Evolutionary conservation across 1,140 invertebrate species (phyloP).

Genomic region (Lepidurus apus): DNA sequence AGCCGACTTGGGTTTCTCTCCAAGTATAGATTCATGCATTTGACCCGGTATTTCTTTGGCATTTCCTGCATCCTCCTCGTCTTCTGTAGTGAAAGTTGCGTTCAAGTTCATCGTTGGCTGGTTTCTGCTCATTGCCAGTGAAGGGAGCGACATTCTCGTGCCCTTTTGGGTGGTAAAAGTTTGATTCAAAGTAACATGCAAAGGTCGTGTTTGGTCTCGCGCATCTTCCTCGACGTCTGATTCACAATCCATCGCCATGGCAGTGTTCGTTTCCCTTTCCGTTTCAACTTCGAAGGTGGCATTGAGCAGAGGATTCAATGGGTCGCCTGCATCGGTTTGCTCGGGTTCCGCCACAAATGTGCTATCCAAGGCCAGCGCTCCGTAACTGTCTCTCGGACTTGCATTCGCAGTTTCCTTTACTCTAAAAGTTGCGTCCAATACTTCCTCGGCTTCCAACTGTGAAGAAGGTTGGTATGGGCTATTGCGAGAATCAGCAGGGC

Average conservation of each 20-base stretch:
- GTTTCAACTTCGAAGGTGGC: not conserved
- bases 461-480: not conserved
- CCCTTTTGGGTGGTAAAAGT: not conserved
- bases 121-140: not conserved
- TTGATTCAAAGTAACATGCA: slow-evolving; percentile 1
- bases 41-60: not conserved
- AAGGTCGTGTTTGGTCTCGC: not conserved
- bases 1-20: not conserved
- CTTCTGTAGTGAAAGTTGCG: not conserved
- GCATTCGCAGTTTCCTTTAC: not conserved
- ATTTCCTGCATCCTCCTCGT: not conserved
- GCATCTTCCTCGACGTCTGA: not conserved
- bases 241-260: not conserved
- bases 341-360: not conserved
- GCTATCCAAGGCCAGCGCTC: not conserved
- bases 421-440: not conserved
- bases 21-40: not conserved
- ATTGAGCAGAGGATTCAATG: not conserved
- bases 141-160: not conserved
- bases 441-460: not conserved
- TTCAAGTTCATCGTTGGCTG: not conserved
- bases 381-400: not conserved
- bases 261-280: not conserved
- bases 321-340: not conserved
- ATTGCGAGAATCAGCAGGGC: not conserved